Evolutionary conservation across 2,888 invertebrate species (phyloP), one percentile per base, ranked within the genome.

Genomic region (Himalopsyche japonica): DNA sequence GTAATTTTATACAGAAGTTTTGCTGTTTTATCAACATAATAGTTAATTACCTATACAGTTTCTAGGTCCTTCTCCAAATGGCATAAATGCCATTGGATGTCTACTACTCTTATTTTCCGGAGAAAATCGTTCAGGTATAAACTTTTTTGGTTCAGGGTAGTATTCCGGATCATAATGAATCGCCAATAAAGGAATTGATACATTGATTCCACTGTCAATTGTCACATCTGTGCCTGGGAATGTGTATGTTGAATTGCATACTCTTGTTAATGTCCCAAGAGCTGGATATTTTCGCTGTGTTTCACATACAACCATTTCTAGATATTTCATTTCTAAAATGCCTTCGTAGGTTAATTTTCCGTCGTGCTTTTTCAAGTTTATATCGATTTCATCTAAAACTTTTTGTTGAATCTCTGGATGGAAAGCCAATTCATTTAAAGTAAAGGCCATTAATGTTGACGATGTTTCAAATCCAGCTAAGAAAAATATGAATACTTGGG

Each of bases 231-330:
- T 90, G 0, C 89, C 90, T 2, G 91, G 91, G 76, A 91, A 84
- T 57, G 87, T 88, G 86, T 91, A 91, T 32, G 89, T 88, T 20
- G 86, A 86, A 43, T 87, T 87, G 27, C 91, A 91, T 27, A 88
- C 88, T 49, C 92, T 89, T 79, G 89, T 90, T 4, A 91, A 87
- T 5, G 90, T 88, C 1, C 90, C 90, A 0, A 91, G 89, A 10
- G 92, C 88, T 0, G 93, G 91, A 87, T 91, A 91, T 87, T 90
- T 89, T 8, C 93, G 89, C 0, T 93, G 88, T 0, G 91, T 91
- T 88, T 93, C 93, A 81, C 88, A 88, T n/a, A 91, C 89, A 10
- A 90, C 90, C 88, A 89, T 89, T 15, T 90, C 89, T 81, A 92
- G 82, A 85, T 92, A 92, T 15, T 88, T 87, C 89, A 92, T 89